phyloP scores from a whole-genome alignment of 2,888 invertebrate genomes.

The Venustoraphidia nigricollis region DNA sequence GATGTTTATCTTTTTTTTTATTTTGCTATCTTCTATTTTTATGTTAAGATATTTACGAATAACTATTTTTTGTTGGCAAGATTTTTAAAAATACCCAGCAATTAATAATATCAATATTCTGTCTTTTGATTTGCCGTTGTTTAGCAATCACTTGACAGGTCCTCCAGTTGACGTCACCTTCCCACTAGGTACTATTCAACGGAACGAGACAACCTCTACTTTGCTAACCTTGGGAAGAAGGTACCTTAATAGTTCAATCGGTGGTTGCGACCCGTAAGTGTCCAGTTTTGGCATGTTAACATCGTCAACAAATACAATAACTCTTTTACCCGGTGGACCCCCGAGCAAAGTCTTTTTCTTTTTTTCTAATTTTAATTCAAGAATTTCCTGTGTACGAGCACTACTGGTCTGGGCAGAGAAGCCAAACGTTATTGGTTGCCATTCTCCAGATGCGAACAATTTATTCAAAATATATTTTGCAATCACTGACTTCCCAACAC shows the following conservation, averaged over 20 bases:
- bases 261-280: slow-evolving; percentile 82
- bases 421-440: slow-evolving; percentile 65
- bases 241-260: slow-evolving; percentile 72
- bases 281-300: slow-evolving; percentile 83
- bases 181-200: neutral
- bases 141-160: no score
- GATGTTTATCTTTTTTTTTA: no score
- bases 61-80: no score
- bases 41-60: neutral
- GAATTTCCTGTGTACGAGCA: slow-evolving; percentile 66
- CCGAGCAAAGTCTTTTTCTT: slow-evolving; percentile 64
- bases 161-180: no score
- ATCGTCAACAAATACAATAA: slow-evolving; percentile 79
- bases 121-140: no score
- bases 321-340: slow-evolving; percentile 66
- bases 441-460: slow-evolving; percentile 40
- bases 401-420: slow-evolving; percentile 89
- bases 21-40: neutral
- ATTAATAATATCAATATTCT: no score
- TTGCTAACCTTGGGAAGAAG: neutral
- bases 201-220: neutral
- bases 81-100: no score
- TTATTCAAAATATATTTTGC: slow-evolving; percentile 57
- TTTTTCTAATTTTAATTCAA: slow-evolving; percentile 73
- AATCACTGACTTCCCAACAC: slow-evolving; percentile 81